Conservation (phyloP, 2,113 vertebrate species). For the Emydocephalus ijimae region DNA sequence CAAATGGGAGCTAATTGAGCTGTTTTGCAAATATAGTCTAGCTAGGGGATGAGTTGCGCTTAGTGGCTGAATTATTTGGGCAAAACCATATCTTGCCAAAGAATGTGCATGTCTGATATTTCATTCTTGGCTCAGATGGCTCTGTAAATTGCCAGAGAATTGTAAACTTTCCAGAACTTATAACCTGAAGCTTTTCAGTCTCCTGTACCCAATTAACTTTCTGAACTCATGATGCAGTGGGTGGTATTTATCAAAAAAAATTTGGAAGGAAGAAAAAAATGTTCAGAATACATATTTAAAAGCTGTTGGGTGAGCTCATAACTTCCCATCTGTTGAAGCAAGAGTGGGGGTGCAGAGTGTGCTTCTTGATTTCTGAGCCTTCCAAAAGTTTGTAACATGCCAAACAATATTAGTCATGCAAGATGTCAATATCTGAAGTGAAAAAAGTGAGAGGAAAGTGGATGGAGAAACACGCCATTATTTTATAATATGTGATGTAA, state of each 20-base stretch:
- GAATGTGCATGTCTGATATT: neutral
- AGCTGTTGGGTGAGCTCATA: constrained; percentile 26
- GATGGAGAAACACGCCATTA: fast-evolving
- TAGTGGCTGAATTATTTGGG: neutral
- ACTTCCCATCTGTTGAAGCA: constrained; percentile 47
- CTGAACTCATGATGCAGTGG: constrained; percentile 25
- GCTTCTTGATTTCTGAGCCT: constrained; percentile 38
- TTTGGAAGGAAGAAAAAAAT: constrained; percentile 16
- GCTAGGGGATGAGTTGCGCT: too few relatives aligned
- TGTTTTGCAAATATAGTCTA: neutral
- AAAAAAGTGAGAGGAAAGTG: fast-evolving
- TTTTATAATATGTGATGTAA: neutral
- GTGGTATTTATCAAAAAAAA: constrained; percentile 33
- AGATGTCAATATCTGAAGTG: constrained; percentile 42
- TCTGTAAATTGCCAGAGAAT: neutral
- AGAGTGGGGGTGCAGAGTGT: constrained; percentile 48
- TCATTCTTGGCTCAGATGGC: neutral
- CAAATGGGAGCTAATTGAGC: neutral
- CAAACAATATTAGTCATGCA: constrained; percentile 53
- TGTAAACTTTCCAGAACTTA: neutral
- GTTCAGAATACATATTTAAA: constrained; percentile 28
- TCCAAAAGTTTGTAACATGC: constrained; percentile 48
- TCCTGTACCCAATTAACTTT: constrained; percentile 25
- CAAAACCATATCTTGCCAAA: neutral
- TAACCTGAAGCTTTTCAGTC: neutral